Percentiles rank a stretch among this genome's conserved stretches.
Evolutionary conservation across 2,797 vertebrate species (phyloP).

Genomic region (Phylloscopus collybita): DNA sequence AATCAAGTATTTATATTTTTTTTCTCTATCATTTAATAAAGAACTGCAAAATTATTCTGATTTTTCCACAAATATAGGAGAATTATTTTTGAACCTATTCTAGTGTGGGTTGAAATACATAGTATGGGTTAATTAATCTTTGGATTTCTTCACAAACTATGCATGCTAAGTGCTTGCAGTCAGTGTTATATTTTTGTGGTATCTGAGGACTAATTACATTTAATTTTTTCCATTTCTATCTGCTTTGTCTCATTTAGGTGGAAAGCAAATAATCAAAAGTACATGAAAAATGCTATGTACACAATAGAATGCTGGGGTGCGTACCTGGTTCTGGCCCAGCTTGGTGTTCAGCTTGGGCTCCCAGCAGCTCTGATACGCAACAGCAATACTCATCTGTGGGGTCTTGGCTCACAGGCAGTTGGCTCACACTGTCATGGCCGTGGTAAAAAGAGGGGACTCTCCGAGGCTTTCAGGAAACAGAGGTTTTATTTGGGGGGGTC

Average conservation of each 20-base stretch:
- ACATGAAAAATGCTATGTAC: not conserved
- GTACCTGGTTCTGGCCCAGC: too few species aligned
- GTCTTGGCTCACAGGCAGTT: too few species aligned
- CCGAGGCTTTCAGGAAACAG: too few species aligned
- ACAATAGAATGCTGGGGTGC: not conserved
- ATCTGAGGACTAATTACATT: not conserved
- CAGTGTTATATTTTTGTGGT: not conserved
- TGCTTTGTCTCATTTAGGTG: not conserved
- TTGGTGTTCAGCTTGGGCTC: too few species aligned
- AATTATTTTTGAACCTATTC: not conserved
- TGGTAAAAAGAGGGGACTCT: too few species aligned
- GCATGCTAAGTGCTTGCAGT: not conserved
- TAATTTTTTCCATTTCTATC: not conserved
- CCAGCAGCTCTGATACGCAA: too few species aligned
- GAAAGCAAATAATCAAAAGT: not conserved
- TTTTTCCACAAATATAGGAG: not conserved
- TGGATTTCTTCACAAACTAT: not conserved
- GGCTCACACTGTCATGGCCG: too few species aligned
- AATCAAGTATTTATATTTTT: not conserved
- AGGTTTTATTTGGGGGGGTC: too few species aligned
- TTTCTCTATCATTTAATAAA: not conserved
- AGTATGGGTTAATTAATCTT: not conserved
- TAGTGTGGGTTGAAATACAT: not conserved
- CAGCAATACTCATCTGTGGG: too few species aligned
- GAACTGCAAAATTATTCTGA: not conserved